Percentiles rank a stretch among this genome's conserved stretches.
phyloP scores from a whole-genome alignment of 2,797 vertebrate species.

The Pseudomugil tenellus region DNA sequence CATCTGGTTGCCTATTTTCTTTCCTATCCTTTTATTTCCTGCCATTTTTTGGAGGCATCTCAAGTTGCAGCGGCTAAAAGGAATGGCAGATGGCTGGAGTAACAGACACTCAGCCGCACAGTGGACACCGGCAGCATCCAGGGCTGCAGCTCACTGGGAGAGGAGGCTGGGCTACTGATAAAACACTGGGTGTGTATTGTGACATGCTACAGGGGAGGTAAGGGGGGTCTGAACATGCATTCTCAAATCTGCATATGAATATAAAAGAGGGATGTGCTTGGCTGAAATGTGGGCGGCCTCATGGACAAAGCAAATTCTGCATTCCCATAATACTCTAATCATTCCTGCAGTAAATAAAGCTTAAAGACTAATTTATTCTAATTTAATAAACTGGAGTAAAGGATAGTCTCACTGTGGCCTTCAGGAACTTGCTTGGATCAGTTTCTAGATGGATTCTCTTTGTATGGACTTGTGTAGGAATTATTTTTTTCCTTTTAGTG shows the following conservation, averaged over 20 bases:
- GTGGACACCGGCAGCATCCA: slow-evolving; percentile 77
- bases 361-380: slow-evolving; percentile 3
- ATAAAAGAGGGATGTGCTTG: slow-evolving; percentile 44
- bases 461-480: slow-evolving; percentile 29
- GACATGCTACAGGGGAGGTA: slow-evolving; percentile 37
- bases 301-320: slow-evolving; percentile 39
- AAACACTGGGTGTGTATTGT: slow-evolving; percentile 71
- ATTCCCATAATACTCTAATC: slow-evolving; percentile 69
- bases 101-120: slow-evolving; percentile 81
- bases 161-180: slow-evolving; percentile 63
- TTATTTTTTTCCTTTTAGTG: slow-evolving; percentile 37
- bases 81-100: slow-evolving; percentile 87
- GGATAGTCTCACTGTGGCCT: slow-evolving; percentile 44
- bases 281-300: slow-evolving; percentile 48
- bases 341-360: slow-evolving; percentile 68
- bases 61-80: slow-evolving; percentile 84
- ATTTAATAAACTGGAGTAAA: slow-evolving; percentile 12
- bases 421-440: slow-evolving; percentile 43
- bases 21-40: slow-evolving; percentile 81
- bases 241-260: slow-evolving; percentile 76
- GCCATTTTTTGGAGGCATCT: slow-evolving; percentile 75
- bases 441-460: slow-evolving; percentile 25
- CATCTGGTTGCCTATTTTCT: slow-evolving; percentile 86
- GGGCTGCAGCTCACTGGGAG: slow-evolving; percentile 60
- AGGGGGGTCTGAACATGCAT: slow-evolving; percentile 23